phyloP scores from a whole-genome alignment of 2,113 vertebrate genomes.

The Chaenogobius annularis region DNA sequence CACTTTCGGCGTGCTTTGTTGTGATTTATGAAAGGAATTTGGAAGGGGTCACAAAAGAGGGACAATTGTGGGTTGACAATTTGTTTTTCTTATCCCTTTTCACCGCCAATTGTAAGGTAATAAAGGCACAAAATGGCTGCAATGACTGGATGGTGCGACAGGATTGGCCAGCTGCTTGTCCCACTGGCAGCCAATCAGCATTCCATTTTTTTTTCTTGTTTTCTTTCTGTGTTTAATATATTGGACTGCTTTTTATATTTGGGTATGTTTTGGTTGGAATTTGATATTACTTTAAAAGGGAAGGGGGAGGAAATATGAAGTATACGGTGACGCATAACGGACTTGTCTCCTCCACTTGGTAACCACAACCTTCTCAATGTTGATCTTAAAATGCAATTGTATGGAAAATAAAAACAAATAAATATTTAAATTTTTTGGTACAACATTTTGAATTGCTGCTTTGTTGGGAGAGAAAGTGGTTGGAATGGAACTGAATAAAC shows the following conservation, averaged over 20 bases:
- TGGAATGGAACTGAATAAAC: neutral
- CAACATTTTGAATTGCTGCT: conserved; percentile 24
- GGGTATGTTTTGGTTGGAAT: conserved; percentile 47
- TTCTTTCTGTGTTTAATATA: conserved; percentile 63
- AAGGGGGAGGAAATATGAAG: neutral
- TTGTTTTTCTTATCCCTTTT: conserved; percentile 56
- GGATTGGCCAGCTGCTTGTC: conserved; percentile 49
- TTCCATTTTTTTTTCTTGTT: conserved; percentile 37
- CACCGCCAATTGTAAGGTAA: conserved; percentile 60
- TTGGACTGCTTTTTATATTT: conserved; percentile 58
- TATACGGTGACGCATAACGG: conserved; percentile 11
- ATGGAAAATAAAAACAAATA: conserved; percentile 75
- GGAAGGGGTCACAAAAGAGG: conserved; percentile 51
- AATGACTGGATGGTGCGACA: conserved; percentile 61
- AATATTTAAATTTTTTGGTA: conserved; percentile 79
- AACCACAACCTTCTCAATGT: conserved; percentile 66
- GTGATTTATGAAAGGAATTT: conserved; percentile 52
- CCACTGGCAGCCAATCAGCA: conserved; percentile 53
- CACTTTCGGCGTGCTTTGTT: conserved; percentile 61
- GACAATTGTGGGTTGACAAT: conserved; percentile 51
- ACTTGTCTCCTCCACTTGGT: conserved; percentile 53
- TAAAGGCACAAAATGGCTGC: conserved; percentile 61
- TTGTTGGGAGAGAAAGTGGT: conserved; percentile 29
- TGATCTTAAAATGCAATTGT: conserved; percentile 77
- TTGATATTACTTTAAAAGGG: conserved; percentile 32